Conservation (phyloP, 2,797 vertebrate genomes). For the Tapera naevia region DNA sequence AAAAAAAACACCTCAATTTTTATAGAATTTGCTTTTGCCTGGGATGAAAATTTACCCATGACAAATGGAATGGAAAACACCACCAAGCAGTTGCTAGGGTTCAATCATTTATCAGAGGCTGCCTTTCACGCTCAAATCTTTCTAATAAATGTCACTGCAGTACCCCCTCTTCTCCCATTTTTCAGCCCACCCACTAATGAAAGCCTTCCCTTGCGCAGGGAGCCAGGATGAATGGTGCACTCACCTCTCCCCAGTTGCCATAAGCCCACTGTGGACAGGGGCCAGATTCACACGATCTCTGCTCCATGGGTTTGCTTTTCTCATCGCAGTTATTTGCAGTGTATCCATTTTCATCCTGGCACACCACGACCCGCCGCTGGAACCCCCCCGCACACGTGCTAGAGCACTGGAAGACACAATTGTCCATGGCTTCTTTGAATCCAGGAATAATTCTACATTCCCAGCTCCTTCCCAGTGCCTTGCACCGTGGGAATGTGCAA, state of each 20-base stretch:
- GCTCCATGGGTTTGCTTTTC: conserved; percentile 88
- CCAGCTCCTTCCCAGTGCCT: background rate
- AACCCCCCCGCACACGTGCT: conserved; percentile 98
- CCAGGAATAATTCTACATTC: background rate
- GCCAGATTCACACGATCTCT: conserved; percentile 93
- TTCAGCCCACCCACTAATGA: background rate
- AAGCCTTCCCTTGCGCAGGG: background rate
- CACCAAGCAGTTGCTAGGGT: background rate
- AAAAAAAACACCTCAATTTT: background rate
- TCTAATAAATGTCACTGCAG: background rate
- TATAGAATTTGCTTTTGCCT: background rate
- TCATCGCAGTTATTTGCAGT: conserved; percentile 89
- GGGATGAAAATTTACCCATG: background rate
- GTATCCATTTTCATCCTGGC: conserved; percentile 97
- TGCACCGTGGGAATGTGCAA: background rate
- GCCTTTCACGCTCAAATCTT: background rate
- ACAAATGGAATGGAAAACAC: background rate
- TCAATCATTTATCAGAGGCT: background rate
- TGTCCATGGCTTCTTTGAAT: background rate
- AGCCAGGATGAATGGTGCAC: background rate
- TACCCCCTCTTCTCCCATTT: background rate
- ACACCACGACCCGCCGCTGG: conserved; percentile 95
- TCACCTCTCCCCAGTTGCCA: conserved; percentile 97
- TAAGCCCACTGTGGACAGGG: conserved; percentile 96
- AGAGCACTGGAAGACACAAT: conserved; percentile 87